Evolutionary conservation across 2,888 invertebrate species (phyloP).

Genomic region (Hybos culiciformis): DNA sequence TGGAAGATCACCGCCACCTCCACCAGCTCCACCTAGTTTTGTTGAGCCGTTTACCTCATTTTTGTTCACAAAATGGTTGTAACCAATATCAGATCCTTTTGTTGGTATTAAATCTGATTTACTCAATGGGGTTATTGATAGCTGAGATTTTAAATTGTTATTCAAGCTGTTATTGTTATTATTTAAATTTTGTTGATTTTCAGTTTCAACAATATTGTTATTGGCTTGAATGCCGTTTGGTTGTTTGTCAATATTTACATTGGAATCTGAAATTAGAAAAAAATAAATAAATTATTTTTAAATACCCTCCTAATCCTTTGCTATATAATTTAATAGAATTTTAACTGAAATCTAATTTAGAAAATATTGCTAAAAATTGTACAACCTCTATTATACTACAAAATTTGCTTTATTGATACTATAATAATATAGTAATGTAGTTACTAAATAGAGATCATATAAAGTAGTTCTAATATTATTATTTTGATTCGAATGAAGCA

Average conservation of each 20-base stretch:
- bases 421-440: too few relatives aligned
- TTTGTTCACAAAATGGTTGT: neutral
- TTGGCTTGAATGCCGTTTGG: constrained; percentile 68
- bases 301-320: neutral
- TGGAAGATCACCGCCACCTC: constrained; percentile 8
- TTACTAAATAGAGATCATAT: too few relatives aligned
- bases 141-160: constrained; percentile 31
- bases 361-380: too few relatives aligned
- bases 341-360: constrained; percentile 8
- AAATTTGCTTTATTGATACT: too few relatives aligned
- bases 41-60: constrained; percentile 9
- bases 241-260: constrained; percentile 74
- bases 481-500: too few relatives aligned
- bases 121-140: constrained; percentile 28
- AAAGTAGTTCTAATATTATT: too few relatives aligned
- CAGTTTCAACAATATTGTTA: too few relatives aligned
- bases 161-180: constrained; percentile 47
- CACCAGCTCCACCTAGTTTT: constrained; percentile 13
- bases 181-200: too few relatives aligned
- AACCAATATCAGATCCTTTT: constrained; percentile 25
- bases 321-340: neutral
- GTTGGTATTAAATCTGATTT: constrained; percentile 28
- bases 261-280: constrained; percentile 50
- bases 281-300: neutral
- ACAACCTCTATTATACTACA: too few relatives aligned